Conservation (phyloP, 2,888 invertebrate genomes). For the Spisula solida region DNA sequence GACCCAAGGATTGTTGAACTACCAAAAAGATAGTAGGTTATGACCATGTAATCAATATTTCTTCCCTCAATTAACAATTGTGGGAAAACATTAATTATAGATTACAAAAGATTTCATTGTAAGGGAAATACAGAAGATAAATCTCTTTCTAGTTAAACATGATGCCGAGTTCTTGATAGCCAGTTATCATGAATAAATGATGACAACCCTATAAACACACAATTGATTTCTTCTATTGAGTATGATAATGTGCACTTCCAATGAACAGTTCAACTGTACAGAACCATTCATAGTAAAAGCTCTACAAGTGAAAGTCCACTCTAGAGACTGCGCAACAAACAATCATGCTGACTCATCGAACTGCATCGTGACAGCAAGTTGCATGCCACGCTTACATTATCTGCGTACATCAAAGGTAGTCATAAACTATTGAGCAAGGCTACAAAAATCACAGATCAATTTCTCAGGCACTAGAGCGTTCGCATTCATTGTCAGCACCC, state of each 20-base stretch:
- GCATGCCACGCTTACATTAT: too few relatives aligned
- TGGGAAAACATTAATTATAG: neutral
- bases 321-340: too few relatives aligned
- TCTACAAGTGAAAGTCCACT: too few relatives aligned
- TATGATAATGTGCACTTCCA: neutral
- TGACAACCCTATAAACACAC: neutral
- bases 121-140: neutral
- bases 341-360: too few relatives aligned
- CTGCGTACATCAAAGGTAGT: too few relatives aligned
- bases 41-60: neutral
- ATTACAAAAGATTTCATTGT: neutral
- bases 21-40: too few relatives aligned
- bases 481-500: too few relatives aligned
- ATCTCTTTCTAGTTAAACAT: neutral
- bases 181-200: conserved; percentile 10
- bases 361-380: too few relatives aligned
- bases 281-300: neutral
- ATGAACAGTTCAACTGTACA: neutral
- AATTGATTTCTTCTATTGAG: neutral
- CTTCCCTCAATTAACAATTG: neutral
- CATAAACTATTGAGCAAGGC: neutral
- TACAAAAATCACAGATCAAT: neutral
- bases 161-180: neutral
- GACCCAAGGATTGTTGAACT: too few relatives aligned
- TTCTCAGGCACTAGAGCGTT: neutral